phyloP scores from a whole-genome alignment of 2,113 vertebrate species.

The Solenodon paradoxus region DNA sequence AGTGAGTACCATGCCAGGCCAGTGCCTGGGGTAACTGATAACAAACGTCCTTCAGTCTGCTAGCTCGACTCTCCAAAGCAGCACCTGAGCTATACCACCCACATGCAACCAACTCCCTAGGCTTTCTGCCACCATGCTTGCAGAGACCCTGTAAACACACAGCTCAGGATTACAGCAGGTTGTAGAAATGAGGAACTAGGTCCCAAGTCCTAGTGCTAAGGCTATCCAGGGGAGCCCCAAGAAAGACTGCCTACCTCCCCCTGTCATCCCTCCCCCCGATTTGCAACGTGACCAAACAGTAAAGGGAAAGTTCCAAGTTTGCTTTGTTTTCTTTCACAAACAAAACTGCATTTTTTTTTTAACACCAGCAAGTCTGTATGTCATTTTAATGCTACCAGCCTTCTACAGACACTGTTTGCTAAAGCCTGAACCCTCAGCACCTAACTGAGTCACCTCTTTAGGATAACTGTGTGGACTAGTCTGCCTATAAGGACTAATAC shows the following conservation, averaged over 20 bases:
- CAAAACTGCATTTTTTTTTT: neutral
- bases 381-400: neutral
- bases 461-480: neutral
- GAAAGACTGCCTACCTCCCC: neutral
- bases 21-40: neutral
- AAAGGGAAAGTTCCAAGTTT: neutral
- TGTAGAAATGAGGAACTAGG: neutral
- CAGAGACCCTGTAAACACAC: neutral
- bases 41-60: neutral
- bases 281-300: neutral
- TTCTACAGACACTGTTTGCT: neutral
- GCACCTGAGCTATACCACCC: neutral
- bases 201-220: neutral
- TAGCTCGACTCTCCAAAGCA: neutral
- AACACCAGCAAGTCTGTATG: neutral
- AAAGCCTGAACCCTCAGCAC: neutral
- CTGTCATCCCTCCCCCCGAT: neutral
- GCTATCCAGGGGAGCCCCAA: no score
- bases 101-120: neutral
- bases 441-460: slow-evolving; percentile 39
- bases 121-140: neutral
- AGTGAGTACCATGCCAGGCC: neutral
- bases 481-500: neutral
- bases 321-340: slow-evolving; percentile 5
- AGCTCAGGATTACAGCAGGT: neutral